These are phyloP conservation scores for Drosophila repleta DNA, from an alignment of 1,140 invertebrate genomes.

Conservation along the genomic window DNA sequence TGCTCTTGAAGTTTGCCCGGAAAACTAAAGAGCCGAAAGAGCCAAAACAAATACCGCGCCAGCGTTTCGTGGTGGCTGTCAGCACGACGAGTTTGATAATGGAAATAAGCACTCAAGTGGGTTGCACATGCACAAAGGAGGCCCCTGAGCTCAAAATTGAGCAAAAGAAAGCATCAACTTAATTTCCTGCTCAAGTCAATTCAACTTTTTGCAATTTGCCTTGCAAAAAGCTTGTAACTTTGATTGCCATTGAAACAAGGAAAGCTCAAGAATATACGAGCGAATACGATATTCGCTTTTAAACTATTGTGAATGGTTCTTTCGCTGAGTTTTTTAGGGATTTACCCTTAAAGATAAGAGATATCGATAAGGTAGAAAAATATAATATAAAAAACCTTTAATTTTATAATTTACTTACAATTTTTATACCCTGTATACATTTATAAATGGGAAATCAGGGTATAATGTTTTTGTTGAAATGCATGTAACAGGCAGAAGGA, in stretches of 20 bases:
- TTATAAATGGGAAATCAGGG: too few relatives aligned
- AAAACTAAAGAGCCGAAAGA: constrained; percentile 39
- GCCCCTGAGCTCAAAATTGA: constrained; percentile 29
- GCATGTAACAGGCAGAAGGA: too few relatives aligned
- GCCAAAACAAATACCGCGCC: constrained; percentile 57
- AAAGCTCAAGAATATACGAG: constrained; percentile 21
- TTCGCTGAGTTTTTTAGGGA: background rate
- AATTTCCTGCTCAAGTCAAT: constrained; percentile 78
- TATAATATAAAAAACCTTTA: too few relatives aligned
- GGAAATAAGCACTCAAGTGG: constrained; percentile 29
- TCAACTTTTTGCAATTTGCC: constrained; percentile 77
- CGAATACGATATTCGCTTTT: background rate
- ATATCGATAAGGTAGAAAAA: too few relatives aligned
- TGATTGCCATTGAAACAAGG: constrained; percentile 78
- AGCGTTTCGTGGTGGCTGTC: constrained; percentile 27
- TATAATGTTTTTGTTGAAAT: too few relatives aligned
- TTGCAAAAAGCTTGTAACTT: constrained; percentile 70
- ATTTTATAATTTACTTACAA: too few relatives aligned
- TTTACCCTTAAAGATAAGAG: too few relatives aligned
- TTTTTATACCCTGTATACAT: too few relatives aligned
- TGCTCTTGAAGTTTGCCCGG: constrained; percentile 50
- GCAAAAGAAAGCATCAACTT: constrained; percentile 67
- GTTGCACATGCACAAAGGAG: constrained; percentile 23
- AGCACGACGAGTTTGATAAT: constrained; percentile 13
- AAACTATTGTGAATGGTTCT: background rate